Evolutionary conservation across 2,888 invertebrate species (phyloP).

Genomic region (Macrophya alboannulata): DNA sequence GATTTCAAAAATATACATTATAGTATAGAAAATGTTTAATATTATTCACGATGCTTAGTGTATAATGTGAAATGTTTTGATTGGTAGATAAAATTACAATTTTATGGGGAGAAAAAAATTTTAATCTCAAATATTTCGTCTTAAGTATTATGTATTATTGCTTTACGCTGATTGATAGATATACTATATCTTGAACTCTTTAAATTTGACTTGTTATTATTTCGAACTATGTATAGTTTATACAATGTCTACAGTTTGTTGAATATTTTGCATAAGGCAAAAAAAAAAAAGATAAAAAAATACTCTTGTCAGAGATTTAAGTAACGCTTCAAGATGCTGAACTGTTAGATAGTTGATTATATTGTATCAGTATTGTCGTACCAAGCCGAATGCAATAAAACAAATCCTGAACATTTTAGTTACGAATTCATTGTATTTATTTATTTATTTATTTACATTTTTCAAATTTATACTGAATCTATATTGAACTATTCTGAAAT

Average conservation of each 20-base stretch:
- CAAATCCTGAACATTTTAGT: conserved; percentile 26
- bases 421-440: neutral
- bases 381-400: conserved; percentile 16
- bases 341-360: conserved; percentile 10
- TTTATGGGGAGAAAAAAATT: neutral
- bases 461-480: too few relatives aligned
- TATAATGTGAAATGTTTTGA: neutral
- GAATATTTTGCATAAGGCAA: neutral
- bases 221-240: neutral
- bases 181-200: neutral
- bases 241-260: neutral
- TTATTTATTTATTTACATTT: too few relatives aligned
- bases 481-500: too few relatives aligned
- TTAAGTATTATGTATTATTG: neutral
- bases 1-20: neutral
- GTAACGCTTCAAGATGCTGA: neutral
- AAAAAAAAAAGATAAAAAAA: too few relatives aligned
- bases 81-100: neutral
- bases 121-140: neutral
- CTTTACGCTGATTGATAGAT: neutral
- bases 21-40: neutral
- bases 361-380: conserved; percentile 37
- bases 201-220: neutral
- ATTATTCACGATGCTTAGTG: neutral
- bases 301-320: neutral